Evolutionary conservation across 37 sponge, comb jelly and placozoan genomes (phyloP), one percentile per base, ranked within the genome.

Genomic region (Haliclona indistincta): DNA sequence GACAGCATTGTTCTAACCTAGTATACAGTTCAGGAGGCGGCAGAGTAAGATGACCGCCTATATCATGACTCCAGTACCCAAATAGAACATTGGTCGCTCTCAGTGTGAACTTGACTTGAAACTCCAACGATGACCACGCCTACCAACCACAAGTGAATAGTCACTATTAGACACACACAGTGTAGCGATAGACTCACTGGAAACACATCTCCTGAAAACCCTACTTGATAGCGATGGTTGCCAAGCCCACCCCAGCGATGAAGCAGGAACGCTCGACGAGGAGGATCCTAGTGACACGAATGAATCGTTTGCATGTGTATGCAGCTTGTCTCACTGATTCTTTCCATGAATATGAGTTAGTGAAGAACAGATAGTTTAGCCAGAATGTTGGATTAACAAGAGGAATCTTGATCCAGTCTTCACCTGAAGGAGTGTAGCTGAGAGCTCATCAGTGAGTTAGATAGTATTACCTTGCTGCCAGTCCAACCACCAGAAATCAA

Each of bases 31-130:
- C 91, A 13, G 91, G 86, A 2, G 91, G 82, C 17, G 86, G 45
- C 0, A 72, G 82, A 10, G 23, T 10, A n/a, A 69, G 42, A 68
- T 90, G 91, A 6, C 91, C 91, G 1, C 91, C 91, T 28, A 90
- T 22, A 60, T 90, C 91, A 71, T 90, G 91, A 81, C 86, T 85
- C 91, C 91, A 90, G 75, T 85, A 90, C 29, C 85, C 91, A 71
- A 75, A 90, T 5, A 54, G 76, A 25, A 90, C 91, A 66, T 90
- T 90, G 11, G 86, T 63, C 29, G 91, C 91, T 32, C 41, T 73
- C n/a, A 90, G 42, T 10, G 91, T 90, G 74, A 90, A 90, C 32
- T 71, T 64, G 65, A 90, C 91, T 71, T 90, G 91, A 73, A 84
- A 90, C 13, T 75, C 42, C 25, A 90, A 68, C 7, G 91, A 90